Evolutionary conservation across 2,113 vertebrate species (phyloP), one percentile per base, ranked within the genome.

Genomic region (Diphyllodes magnificus): DNA sequence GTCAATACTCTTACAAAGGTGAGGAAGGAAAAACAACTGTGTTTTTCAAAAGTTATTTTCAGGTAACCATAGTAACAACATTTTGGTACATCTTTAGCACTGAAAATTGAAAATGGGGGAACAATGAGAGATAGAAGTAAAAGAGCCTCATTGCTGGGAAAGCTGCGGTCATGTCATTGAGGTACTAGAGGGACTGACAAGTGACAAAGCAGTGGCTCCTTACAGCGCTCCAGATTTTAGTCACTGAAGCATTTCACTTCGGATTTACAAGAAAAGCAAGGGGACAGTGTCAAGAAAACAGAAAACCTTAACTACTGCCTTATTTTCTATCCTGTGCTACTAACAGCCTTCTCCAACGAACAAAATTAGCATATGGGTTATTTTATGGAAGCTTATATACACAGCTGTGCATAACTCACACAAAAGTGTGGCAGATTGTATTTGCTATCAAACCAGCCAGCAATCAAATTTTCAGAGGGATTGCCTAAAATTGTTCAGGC

Each of bases 401-500:
- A 72, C 86, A 91, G 80, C 59, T 94, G 64, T 71, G 76, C 24
- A 75, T 82, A 91, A 71, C 39, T 87, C 59, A 68, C 33, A 82
- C 24, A 51, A 68, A 63, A 92, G 14, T 64, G 65, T 60, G 51
- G 44, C 80, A 93, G 91, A 93, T 71, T 86, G 83, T 81, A 82
- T 95, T 94, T 92, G 60, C 69, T 91, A 56, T 79, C 81, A 97
- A 86, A 87, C 35, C 69, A 89, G 61, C n/a, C 69, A 91, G 61
- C 47, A 92, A 83, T 81, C 60, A 68, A 33, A 78, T 88, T 91
- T 96, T 82, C 80, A 89, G 86, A 86, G 77, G 51, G 49, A 89
- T 71, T 92, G 37, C 44, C 80, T 95, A 60, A 94, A 86, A 92
- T 71, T 45, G 12, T 75, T 86, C 49, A 88, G 60, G 44, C 64